Base-by-base conservation (phyloP, 2,888 invertebrate genomes). In the Villa cingulata region DNA sequence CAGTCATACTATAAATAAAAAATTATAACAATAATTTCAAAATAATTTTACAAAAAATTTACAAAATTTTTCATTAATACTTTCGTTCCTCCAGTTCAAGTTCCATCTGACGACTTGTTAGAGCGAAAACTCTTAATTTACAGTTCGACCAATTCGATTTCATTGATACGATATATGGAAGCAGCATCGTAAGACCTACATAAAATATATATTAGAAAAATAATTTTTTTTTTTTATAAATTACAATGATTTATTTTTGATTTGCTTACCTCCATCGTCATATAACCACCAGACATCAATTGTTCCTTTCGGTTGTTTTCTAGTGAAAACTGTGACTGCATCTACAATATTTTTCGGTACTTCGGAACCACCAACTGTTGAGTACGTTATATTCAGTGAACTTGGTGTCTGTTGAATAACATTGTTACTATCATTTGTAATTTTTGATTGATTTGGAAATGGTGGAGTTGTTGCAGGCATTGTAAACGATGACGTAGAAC, bases 271-370 rank as follows among this genome's bases (percentile, higher is more conserved):
- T 61, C 87, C 87, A 66, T 88, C 94, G 65, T 95, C 95, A 66
- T 92, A 95, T 57, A 95, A 70, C 95, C 95, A 96, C 88, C 92
- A 94, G 41, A 94, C 91, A 70, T 94, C 94, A 39, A 94, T 81
- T 0, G 80, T 82, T 14, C 91, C 90, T 51, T 80, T 77, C 47
- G 79, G 78, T 69, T 88, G 78, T 62, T 87, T 88, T 53, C 74
- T 76, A 53, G 83, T 81, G 66, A 90, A 89, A 53, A 84, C 71
- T 15, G 81, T 79, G 68, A 86, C 76, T 45, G 77, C 80, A 48
- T 81, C 75, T 7, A 86, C 70, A 44, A 83, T 74, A 39, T 79
- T 77, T 55, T 76, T 75, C 1, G 81, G 77, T 32, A 81, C 66
- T 49, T 78, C 76, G 6, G 75, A 65, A 0, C 77, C 79, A 34